Base-by-base conservation (phyloP, 2,797 vertebrate species). In the Varecia variegata region DNA sequence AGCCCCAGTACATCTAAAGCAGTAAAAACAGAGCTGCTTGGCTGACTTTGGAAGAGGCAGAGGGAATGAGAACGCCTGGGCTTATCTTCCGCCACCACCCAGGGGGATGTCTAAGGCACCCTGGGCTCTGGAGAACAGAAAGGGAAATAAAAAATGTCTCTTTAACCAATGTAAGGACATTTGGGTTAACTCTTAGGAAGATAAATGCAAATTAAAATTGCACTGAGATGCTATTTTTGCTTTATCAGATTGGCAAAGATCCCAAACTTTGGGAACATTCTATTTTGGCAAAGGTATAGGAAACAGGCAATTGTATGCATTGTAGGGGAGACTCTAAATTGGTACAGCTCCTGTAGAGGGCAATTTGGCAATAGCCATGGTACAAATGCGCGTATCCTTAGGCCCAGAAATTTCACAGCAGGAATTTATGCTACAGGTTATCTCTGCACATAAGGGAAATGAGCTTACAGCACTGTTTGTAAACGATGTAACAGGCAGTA, bases 151-250 rank as follows among this genome's bases (percentile, higher is more conserved):
- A 70, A 73, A 68, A 30, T 35, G 32, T 54, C 23, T 77, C 89
- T 79, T 32, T 74, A 25, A 25, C 74, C 43, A 43, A 8, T 15
- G 20, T 38, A 67, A 94, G 65, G 20, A 5, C 52, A 47, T 7
- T 40, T 4, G 0, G 23, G 9, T 65, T 76, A 80, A 93, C 62
- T 74, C 86, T 70, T 47, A 27, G n/a, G 30, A 58, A 83, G 76
- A 96, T 21, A 85, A 62, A 73, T n/a, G 30, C 38, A 83, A 88
- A 56, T 87, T 25, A 68, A 87, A 83, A 45, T 30, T 38, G 21
- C 81, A 43, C 11, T 18, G 65, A 35, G 74, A 21, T 52, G 3
- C 56, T 84, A 7, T 74, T 83, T 88, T 73, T 35, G 32, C 35
- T 76, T 21, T 13, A 15, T 93, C 17, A 54, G 47, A 58, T 54